Evolutionary conservation across 2,113 vertebrate species (phyloP).

Genomic region (Hydropotes inermis): DNA sequence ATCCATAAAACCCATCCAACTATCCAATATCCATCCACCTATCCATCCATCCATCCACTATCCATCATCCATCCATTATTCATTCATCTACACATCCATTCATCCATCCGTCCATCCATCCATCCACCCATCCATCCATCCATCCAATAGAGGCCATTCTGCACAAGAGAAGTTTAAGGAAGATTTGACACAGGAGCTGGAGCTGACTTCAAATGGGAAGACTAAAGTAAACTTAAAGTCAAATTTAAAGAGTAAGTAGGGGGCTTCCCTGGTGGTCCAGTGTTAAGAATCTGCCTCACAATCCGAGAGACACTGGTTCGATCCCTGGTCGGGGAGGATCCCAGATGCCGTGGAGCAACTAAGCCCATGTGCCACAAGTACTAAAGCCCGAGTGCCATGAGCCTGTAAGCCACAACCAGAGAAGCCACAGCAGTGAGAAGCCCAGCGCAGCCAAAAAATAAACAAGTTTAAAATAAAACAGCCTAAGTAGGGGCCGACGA

Average conservation of each 20-base stretch:
- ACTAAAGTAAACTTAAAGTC: too few species aligned
- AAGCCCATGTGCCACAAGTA: background rate
- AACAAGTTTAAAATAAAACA: background rate
- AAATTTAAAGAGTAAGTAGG: background rate
- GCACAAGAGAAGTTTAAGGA: background rate
- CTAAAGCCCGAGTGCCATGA: rapidly evolving
- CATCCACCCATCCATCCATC: background rate
- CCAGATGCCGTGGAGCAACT: background rate
- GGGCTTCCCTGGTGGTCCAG: background rate
- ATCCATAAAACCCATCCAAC: background rate
- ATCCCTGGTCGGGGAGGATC: background rate
- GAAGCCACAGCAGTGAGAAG: background rate
- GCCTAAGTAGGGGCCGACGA: rapidly evolving
- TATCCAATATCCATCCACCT: rapidly evolving
- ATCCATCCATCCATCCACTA: rapidly evolving
- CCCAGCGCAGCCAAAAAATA: rapidly evolving
- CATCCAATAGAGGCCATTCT: background rate
- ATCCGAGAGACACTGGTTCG: background rate
- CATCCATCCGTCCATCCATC: too few species aligned
- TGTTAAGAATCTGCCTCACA: background rate
- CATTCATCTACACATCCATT: background rate
- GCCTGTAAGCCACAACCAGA: background rate
- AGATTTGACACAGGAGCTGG: background rate
- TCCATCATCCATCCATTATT: background rate
- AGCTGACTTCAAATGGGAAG: background rate